Base-by-base conservation (phyloP, 2,113 vertebrate species). In the Serinus canaria region DNA sequence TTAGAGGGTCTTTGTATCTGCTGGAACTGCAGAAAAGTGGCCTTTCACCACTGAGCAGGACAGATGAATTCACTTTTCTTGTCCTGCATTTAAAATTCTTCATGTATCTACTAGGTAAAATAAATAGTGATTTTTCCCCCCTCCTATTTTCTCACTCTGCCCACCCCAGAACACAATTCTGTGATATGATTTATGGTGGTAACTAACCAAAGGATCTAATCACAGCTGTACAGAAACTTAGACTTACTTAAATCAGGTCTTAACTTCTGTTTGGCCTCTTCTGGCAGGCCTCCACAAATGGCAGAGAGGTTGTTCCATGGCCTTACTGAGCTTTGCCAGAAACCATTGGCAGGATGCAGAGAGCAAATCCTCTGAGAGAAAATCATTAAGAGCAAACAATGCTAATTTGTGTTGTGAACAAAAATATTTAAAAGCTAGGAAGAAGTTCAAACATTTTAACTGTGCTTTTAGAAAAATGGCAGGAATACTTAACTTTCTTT, bases 201-300 rank as follows among this genome's bases (percentile, higher is more conserved):
- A 78, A 33, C 62, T 35, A 46, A 73, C 47, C n/a, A 72, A 76
- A 87, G 41, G 44, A 84, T n/a, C 41, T 91, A 64, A 70, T 55
- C 31, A 27, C 62, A 92, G 84, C 84, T 73, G 35, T 53, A 55
- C 0, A 0, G 55, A 95, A 83, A 79, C 44, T n/a, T 59, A 77
- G 77, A 79, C 67, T 83, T 83, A 67, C 59, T 92, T 80, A 88
- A 94, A 83, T 91, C 59, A 59, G 86, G 47, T 74, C 79, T 90
- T 88, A 83, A 87, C 89, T 95, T 87, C 79, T 69, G 53, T 92
- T 95, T 92, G 75, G 79, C 68, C 72, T 83, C 52, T 90, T 91
- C 85, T 90, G 92, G 84, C 90, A 67, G 77, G 16, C 27, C 24
- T 77, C 41, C 75, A 62, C 35, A 55, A 55, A 70, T 49, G 55